Percentiles rank a stretch among this genome's conserved stretches.
Conservation (phyloP, 2,797 vertebrate species). For the Artibeus lituratus region DNA sequence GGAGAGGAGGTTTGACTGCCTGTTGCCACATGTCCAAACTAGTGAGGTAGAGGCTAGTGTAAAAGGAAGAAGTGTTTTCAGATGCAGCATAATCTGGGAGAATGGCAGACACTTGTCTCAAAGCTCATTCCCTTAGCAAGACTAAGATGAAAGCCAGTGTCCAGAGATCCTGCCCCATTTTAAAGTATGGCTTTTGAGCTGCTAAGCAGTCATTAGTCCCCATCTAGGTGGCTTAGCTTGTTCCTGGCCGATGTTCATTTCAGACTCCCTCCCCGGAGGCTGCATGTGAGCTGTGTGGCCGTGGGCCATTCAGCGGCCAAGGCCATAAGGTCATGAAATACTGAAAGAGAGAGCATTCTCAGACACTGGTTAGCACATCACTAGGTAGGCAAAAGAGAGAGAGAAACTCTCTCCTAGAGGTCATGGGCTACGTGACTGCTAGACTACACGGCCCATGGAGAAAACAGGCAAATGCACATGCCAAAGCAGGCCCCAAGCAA, state of each 20-base stretch:
- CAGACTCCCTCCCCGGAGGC: too few relatives aligned
- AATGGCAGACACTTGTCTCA: neutral
- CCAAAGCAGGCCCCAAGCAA: neutral
- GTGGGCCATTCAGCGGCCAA: too few relatives aligned
- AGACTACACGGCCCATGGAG: neutral
- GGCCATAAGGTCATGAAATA: neutral
- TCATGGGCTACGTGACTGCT: neutral
- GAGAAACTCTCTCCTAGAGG: neutral
- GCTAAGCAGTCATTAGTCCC: neutral
- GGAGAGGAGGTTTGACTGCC: neutral
- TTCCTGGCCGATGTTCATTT: too few relatives aligned
- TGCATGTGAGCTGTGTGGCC: too few relatives aligned
- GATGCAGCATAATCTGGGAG: neutral
- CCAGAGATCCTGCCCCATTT: neutral
- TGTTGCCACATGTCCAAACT: neutral
- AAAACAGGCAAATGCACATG: neutral
- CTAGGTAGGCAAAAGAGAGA: neutral
- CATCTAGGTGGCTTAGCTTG: neutral
- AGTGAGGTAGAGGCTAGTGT: neutral
- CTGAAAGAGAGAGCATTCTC: neutral
- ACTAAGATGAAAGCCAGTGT: neutral
- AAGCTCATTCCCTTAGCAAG: neutral
- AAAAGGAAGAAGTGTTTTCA: neutral
- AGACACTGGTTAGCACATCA: neutral
- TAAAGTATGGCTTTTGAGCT: neutral